phyloP scores from a whole-genome alignment of 2,888 invertebrate genomes.

The Harpalus rubripes region DNA sequence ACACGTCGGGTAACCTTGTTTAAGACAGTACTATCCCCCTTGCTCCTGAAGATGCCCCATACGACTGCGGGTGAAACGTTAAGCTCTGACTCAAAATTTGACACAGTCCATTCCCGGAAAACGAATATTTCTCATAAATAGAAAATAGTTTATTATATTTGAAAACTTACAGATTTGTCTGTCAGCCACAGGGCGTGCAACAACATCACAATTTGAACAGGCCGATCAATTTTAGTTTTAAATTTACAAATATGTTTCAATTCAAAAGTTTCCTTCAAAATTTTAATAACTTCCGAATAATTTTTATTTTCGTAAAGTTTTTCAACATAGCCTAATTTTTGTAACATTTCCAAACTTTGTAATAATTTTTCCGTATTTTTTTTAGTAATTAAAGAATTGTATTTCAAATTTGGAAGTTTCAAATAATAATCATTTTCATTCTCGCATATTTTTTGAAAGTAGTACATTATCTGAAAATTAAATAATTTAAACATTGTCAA shows the following conservation, averaged over 20 bases:
- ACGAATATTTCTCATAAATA: too few relatives aligned
- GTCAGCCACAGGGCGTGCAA: conserved; percentile 78
- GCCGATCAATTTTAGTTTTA: conserved; percentile 78
- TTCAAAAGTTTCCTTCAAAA: conserved; percentile 85
- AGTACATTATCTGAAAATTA: conserved; percentile 71
- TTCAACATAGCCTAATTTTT: conserved; percentile 82
- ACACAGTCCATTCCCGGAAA: too few relatives aligned
- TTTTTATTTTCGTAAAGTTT: conserved; percentile 83
- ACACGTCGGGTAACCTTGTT: too few relatives aligned
- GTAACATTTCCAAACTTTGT: conserved; percentile 79
- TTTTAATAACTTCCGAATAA: conserved; percentile 83
- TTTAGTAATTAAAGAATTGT: conserved; percentile 78
- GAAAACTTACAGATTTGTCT: conserved; percentile 68
- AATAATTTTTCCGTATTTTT: conserved; percentile 78
- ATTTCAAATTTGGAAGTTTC: conserved; percentile 79
- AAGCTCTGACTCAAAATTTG: too few relatives aligned
- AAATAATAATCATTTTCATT: conserved; percentile 74
- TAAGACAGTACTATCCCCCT: too few relatives aligned
- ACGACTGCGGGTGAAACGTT: too few relatives aligned
- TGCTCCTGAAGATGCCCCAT: too few relatives aligned
- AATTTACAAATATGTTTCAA: conserved; percentile 53
- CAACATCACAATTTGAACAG: conserved; percentile 77
- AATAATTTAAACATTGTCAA: conserved; percentile 29
- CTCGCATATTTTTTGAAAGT: conserved; percentile 72
- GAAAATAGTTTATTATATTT: too few relatives aligned